Evolutionary conservation across 2,113 vertebrate genomes (phyloP), one percentile per base, ranked within the genome.

Genomic region (Oxyruncus cristatus): DNA sequence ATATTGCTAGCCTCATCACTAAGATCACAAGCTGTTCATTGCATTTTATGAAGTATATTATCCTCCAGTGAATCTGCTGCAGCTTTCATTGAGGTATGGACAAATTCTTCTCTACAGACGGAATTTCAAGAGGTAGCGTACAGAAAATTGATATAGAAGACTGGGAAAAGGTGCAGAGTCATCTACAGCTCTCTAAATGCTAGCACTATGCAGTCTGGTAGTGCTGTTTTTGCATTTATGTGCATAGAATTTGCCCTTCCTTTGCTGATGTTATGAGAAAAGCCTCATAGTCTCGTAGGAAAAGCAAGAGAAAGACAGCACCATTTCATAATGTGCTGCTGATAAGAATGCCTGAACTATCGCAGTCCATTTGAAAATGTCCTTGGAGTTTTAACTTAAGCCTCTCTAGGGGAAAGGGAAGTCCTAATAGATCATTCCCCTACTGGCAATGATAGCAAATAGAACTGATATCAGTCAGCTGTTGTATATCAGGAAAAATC

Each of bases 321-420:
- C 23, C 55, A 75, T 93, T 93, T 95, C 88, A 96, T 88, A 73
- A 59, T 44, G 37, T 85, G 21, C 81, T 76, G 42, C 76, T 87
- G 95, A 95, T 96, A 96, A 96, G 74, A 83, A 50, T 42, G 67
- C 85, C 88, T 97, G 94, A 94, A 86, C 80, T 84, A 63, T 73
- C 88, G 53, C 70, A 88, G 65, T 85, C 91, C 79, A 79, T 92
- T 95, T 95, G 91, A 71, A 93, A 96, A 91, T 76, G 97, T 76
- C 96, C 89, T 97, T 97, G 96, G 68, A 94, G 83, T 50, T 92
- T 97, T 97, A 77, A 85, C 85, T 94, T 93, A 68, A 85, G 70
- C 12, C 75, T 94, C 89, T 96, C 86, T 78, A 35, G 89, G 89
- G 89, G 42, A 92, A 97, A 95, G 72, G 92, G 87, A 93, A 97